Base-by-base conservation (phyloP, 2,797 vertebrate species). In the Neosilurus mollespiculum region DNA sequence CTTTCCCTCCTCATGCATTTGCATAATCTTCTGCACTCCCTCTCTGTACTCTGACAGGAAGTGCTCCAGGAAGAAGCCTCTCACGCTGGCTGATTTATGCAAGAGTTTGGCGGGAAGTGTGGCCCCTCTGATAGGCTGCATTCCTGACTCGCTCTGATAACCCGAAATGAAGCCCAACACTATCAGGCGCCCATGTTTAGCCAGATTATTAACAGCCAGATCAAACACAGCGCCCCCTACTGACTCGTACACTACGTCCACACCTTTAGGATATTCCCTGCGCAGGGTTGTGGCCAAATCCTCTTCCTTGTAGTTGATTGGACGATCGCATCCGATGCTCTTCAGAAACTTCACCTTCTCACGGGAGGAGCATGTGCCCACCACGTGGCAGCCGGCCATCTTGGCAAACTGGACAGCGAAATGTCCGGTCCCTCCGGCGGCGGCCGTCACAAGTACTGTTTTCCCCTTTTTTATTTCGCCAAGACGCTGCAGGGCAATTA, bases 341-440 rank as follows among this genome's bases (percentile, higher is more conserved):
- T 95, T 97, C 58, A 98, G 94, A 89, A 97, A 98, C 67, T 94
- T 94, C 0, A 92, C 92, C 88, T 99, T 99, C 88, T 95, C 94
- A 1, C 95, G 90, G 20, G 95, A 96, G 0, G 96, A 98, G 83
- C 97, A 98, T 80, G 97, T 98, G 56, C 97, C 98, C 26, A 97
- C 93, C 37, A 98, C 95, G 4, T 96, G 97, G 90, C 98, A 98
- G 61, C 95, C 95, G 3, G 96, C 96, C 82, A 87, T 92, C 88
- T 97, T 98, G 80, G 96, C 94, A 26, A 98, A 94, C 92, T 98
- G 97, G 87, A 98, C 96, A 0, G 97, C 97, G 0, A 98, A 97
- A 92, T 98, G 97, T n/a, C 97, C 97, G 0, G 97, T 98, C 51
- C 97, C 97, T 77, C 97, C 97, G 0, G 97, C 96, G 0, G 97